phyloP scores from a whole-genome alignment of 2,888 invertebrate species.

The Chydorus sphaericus region DNA sequence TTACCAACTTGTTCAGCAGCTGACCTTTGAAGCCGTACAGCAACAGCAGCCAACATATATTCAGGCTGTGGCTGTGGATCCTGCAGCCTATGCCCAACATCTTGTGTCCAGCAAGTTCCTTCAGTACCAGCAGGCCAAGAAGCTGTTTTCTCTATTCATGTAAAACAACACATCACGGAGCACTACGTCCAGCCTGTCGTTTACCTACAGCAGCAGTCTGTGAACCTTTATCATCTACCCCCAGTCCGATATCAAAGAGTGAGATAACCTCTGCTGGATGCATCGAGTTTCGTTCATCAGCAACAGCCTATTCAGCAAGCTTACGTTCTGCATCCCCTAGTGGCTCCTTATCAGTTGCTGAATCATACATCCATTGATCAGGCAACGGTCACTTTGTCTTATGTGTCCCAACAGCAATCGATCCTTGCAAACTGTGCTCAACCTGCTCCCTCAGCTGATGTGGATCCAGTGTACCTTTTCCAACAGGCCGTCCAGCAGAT shows the following conservation, averaged over 20 bases:
- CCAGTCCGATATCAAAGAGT: slow-evolving; percentile 10
- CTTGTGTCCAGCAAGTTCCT: background rate
- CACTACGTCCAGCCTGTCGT: background rate
- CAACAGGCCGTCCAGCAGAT: slow-evolving; percentile 12
- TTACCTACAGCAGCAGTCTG: background rate
- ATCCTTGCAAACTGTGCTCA: slow-evolving; percentile 12
- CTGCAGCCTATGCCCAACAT: background rate
- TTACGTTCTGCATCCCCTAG: slow-evolving; percentile 20
- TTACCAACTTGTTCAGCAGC: background rate
- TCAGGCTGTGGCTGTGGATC: too few species aligned
- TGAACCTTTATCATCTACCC: background rate
- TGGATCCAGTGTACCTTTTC: slow-evolving; percentile 12
- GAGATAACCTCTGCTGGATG: slow-evolving; percentile 16
- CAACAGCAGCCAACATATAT: background rate
- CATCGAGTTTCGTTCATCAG: background rate
- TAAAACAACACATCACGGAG: background rate
- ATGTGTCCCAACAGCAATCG: slow-evolving; percentile 14
- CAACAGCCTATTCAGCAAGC: slow-evolving; percentile 7
- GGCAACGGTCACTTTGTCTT: too few species aligned
- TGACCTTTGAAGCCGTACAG: too few species aligned
- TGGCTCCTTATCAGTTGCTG: slow-evolving; percentile 19
- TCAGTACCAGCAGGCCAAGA: too few species aligned
- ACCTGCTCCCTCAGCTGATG: slow-evolving; percentile 13
- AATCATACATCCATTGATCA: background rate
- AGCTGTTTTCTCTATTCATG: background rate